These are phyloP conservation scores for Propithecus perrieri DNA, from an alignment of 2,797 vertebrate genomes.

Conservation along the genomic window DNA sequence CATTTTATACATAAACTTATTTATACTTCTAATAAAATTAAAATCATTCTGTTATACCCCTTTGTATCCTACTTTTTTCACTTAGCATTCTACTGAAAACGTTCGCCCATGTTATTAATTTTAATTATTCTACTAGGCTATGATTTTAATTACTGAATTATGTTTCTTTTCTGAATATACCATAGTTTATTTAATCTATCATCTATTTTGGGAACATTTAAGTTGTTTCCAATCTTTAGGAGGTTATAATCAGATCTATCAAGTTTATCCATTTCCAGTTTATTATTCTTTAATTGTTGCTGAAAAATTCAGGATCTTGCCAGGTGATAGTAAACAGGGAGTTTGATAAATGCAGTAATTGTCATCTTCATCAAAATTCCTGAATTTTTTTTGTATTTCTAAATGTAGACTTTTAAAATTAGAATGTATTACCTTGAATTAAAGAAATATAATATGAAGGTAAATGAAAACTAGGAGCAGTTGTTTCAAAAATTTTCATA, in stretches of 20 bases:
- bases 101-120: not conserved
- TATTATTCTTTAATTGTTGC: conserved; percentile 38
- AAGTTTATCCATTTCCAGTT: conserved; percentile 26
- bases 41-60: not conserved
- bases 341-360: conserved; percentile 44
- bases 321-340: conserved; percentile 5
- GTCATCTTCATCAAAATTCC: conserved; percentile 27
- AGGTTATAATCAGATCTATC: not conserved
- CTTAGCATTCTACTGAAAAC: not conserved
- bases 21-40: conserved; percentile 1
- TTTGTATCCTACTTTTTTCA: not conserved
- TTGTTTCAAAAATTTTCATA: conserved; percentile 50
- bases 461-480: not conserved
- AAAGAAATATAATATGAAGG: conserved; percentile 33
- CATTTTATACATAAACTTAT: not conserved
- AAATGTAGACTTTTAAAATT: conserved; percentile 46
- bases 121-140: not conserved
- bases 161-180: not conserved
- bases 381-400: not conserved
- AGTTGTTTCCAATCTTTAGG: conserved; percentile 16
- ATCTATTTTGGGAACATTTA: not conserved
- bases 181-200: not conserved
- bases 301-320: conserved; percentile 49
- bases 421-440: conserved; percentile 8
- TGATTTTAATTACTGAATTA: conserved; percentile 23